Conservation (phyloP, 2,797 vertebrate genomes). For the Sardinella longiceps region DNA sequence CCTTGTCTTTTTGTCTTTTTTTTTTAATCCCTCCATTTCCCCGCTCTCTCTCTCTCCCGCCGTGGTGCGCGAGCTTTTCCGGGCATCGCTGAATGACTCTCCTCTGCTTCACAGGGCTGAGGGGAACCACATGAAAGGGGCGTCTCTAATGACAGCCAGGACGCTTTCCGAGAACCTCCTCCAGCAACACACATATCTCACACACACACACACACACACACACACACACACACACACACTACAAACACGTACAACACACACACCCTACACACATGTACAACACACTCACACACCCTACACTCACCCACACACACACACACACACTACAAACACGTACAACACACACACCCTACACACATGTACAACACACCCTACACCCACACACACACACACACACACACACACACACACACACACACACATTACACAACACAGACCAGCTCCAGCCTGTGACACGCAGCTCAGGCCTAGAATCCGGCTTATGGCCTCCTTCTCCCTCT, state of each 20-base stretch:
- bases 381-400: background rate
- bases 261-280: background rate
- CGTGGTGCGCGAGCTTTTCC: background rate
- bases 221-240: background rate
- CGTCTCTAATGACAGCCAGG: conserved; percentile 43
- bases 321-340: conserved; percentile 38
- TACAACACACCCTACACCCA: background rate
- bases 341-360: conserved; percentile 18
- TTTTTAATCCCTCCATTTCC: conserved; percentile 27
- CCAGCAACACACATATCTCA: background rate
- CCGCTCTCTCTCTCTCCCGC: conserved; percentile 30
- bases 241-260: background rate
- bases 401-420: conserved; percentile 17
- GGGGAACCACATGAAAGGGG: conserved; percentile 54
- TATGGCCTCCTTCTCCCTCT: too few species aligned
- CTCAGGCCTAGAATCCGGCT: background rate
- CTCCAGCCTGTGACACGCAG: background rate
- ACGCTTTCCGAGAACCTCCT: conserved; percentile 46
- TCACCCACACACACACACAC: background rate
- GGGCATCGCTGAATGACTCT: conserved; percentile 23
- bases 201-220: background rate
- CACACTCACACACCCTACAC: background rate
- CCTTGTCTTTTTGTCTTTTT: background rate
- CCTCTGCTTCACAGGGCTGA: conserved; percentile 43
- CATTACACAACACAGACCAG: background rate